These are phyloP conservation scores for Halocynthia roretzi DNA, from an alignment of 23 tunicate genomes.

Conservation along the genomic window DNA sequence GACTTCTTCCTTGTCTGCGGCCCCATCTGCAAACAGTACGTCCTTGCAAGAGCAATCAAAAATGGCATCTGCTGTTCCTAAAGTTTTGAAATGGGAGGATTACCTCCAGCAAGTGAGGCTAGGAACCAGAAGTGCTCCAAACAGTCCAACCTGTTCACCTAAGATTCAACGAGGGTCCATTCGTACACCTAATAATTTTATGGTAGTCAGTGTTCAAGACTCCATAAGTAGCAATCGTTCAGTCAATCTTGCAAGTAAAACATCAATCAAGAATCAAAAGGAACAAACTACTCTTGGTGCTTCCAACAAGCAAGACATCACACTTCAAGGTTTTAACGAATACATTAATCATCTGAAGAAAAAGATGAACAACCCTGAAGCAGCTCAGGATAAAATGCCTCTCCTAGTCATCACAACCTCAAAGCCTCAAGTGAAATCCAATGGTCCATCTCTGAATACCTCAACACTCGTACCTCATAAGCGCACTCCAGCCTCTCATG, in stretches of 20 bases:
- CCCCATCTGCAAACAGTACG: neutral
- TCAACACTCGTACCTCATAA: too few relatives aligned
- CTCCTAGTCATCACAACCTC: too few relatives aligned
- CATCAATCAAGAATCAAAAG: neutral
- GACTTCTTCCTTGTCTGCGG: neutral
- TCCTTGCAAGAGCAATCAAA: neutral
- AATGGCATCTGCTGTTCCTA: conserved; percentile 17
- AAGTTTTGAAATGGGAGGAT: conserved; percentile 71
- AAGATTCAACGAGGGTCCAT: conserved; percentile 42
- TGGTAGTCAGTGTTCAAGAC: conserved; percentile 21
- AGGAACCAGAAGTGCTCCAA: conserved; percentile 83
- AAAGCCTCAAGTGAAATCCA: too few relatives aligned
- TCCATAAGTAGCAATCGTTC: conserved; percentile 1
- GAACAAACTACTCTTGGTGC: too few relatives aligned
- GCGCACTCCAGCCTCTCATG: too few relatives aligned
- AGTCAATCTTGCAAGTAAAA: neutral
- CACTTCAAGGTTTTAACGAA: conserved; percentile 61
- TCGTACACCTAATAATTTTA: conserved; percentile 24
- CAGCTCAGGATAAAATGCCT: neutral
- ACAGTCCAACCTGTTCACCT: conserved; percentile 76
- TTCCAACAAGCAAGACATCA: conserved; percentile 20
- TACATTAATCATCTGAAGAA: conserved; percentile 50
- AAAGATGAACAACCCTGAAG: conserved; percentile 21
- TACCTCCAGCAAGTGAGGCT: conserved; percentile 60
- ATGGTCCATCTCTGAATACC: too few relatives aligned